These are phyloP conservation scores for Ennomos erosarius DNA, from an alignment of 2,888 invertebrate species.

Conservation along the genomic window DNA sequence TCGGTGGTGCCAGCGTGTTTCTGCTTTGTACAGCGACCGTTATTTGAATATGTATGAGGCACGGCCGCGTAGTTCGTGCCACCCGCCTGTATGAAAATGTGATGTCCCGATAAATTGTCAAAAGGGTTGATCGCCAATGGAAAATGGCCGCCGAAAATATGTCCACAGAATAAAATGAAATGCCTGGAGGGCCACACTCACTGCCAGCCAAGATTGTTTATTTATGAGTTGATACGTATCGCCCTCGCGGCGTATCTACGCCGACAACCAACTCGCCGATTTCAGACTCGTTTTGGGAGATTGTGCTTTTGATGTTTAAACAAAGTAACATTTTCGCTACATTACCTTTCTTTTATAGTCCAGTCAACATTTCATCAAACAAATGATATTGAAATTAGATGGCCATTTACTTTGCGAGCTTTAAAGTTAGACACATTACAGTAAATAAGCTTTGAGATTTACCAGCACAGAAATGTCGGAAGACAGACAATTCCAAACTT, in stretches of 20 bases:
- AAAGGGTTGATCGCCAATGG: slow-evolving; percentile 79
- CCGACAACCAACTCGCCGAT: slow-evolving; percentile 29
- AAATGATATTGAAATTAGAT: slow-evolving; percentile 20
- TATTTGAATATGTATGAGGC: slow-evolving; percentile 83
- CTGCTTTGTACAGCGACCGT: slow-evolving; percentile 75
- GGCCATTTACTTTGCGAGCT: slow-evolving; percentile 13
- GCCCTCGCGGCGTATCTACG: slow-evolving; percentile 37
- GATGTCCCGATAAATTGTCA: slow-evolving; percentile 83
- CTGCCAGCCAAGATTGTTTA: slow-evolving; percentile 59
- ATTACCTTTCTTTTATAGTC: slow-evolving; percentile 13
- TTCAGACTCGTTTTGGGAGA: slow-evolving; percentile 36
- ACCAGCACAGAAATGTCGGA: slow-evolving; percentile 27
- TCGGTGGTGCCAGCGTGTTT: slow-evolving; percentile 68
- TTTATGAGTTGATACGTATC: slow-evolving; percentile 51
- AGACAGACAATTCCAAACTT: slow-evolving; percentile 34
- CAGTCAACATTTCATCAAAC: slow-evolving; percentile 7
- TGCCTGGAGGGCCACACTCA: slow-evolving; percentile 55
- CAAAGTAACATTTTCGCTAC: slow-evolving; percentile 24
- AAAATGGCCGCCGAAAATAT: slow-evolving; percentile 71
- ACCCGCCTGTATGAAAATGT: slow-evolving; percentile 79
- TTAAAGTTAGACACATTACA: slow-evolving; percentile 18
- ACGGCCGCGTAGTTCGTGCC: slow-evolving; percentile 66
- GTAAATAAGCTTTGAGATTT: slow-evolving; percentile 27
- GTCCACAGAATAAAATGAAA: slow-evolving; percentile 63
- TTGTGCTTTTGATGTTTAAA: slow-evolving; percentile 39